Evolutionary conservation across 2,797 vertebrate genomes (phyloP), one percentile per base, ranked within the genome.

Genomic region (Xenentodon cancila): DNA sequence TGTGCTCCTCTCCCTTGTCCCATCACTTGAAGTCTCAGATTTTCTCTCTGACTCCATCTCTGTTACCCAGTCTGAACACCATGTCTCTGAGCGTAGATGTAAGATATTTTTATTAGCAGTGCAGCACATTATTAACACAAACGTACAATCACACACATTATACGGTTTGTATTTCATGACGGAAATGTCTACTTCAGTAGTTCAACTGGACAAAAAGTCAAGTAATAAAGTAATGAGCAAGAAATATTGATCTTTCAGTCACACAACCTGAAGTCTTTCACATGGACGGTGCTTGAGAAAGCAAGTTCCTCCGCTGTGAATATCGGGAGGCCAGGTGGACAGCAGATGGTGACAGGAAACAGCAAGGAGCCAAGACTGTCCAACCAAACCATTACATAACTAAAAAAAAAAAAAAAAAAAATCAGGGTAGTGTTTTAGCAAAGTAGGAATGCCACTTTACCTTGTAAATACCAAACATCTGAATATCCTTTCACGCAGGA

Each of bases 401-500:
- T 57, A 44, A 51, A 52, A 40, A 58, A 32, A 60, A 32, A 58
- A 32, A 60, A 32, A 55, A 52, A 3, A 47, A 12, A 27, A 48
- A 2, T 46, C 44, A 19, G 8, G 25, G n/a, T 5, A 9, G 21
- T 17, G 15, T 42, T 53, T 61, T 16, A 30, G 19, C 47, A 61
- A 47, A 18, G 49, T 53, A 18, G 1, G 9, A 15, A 22, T 6
- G 45, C 19, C 46, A 11, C 68, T 72, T 52, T 21, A 46, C 15
- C 2, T 32, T 3, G n/a, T 7, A 18, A 13, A 9, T 11, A 32
- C 27, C 47, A 4, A 34, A 44, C 9, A 40, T 46, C 47, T 55
- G 13, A 9, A 51, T 42, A 9, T 68, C 17, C 73, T 17, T 57
- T 7, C 27, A 16, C 45, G 11, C 90, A 99, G 98, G 97, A 99